These are phyloP conservation scores for Andrena cerasifolii DNA, from an alignment of 1,140 invertebrate species.

Conservation along the genomic window DNA sequence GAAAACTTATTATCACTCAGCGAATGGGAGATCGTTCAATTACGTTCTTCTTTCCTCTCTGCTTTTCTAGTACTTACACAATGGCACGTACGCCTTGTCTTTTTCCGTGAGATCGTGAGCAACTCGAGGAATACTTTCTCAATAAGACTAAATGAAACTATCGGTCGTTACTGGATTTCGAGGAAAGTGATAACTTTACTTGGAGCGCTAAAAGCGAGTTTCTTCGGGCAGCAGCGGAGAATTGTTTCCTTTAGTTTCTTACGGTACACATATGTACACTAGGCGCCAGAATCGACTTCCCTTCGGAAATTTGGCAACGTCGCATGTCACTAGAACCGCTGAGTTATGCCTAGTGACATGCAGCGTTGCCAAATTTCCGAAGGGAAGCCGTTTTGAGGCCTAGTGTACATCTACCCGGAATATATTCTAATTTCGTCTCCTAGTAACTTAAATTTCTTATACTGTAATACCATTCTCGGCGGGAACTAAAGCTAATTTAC, in stretches of 20 bases:
- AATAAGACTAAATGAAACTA: constrained; percentile 5
- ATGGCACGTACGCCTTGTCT: neutral
- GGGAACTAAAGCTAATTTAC: no score
- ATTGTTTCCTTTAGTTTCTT: neutral
- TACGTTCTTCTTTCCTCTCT: neutral
- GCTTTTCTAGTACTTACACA: neutral
- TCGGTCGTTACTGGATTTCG: neutral
- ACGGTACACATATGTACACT: no score
- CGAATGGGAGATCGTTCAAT: constrained; percentile 28
- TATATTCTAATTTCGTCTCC: no score
- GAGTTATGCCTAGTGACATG: no score
- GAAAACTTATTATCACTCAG: constrained; percentile 17
- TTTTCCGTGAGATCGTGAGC: constrained; percentile 8
- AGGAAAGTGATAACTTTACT: neutral
- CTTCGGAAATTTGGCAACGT: no score
- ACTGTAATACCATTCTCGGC: no score
- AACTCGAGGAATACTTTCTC: neutral
- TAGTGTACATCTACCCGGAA: no score
- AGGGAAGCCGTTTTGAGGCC: no score
- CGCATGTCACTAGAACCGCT: no score
- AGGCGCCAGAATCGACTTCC: no score
- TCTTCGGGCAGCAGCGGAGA: neutral
- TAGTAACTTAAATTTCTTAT: no score
- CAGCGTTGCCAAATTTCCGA: no score
- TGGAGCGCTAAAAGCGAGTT: neutral